These are phyloP conservation scores for Phymatocera aterrima DNA, from an alignment of 2,888 invertebrate species.

Conservation along the genomic window DNA sequence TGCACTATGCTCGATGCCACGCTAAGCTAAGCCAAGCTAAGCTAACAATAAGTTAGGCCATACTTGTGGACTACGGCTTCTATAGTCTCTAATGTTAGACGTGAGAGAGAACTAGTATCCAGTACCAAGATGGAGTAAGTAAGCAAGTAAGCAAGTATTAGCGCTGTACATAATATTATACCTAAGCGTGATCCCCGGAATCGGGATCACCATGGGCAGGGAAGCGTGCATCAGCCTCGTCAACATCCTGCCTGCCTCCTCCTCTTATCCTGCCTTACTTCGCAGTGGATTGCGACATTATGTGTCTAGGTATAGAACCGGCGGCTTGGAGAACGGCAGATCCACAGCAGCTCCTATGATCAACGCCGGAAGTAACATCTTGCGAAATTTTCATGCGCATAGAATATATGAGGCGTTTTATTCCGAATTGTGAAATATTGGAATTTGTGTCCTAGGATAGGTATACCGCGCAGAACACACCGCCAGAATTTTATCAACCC, in stretches of 20 bases:
- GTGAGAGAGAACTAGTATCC: no score
- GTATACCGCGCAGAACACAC: no score
- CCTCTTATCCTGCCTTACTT: no score
- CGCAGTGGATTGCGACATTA: conserved; percentile 65
- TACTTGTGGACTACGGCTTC: no score
- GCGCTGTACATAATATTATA: background rate
- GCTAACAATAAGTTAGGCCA: no score
- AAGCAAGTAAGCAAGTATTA: background rate
- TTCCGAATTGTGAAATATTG: no score
- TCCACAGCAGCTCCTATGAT: background rate
- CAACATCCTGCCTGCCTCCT: conserved; percentile 72
- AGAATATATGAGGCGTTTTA: background rate
- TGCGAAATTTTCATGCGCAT: conserved; percentile 61
- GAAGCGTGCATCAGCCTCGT: conserved; percentile 70
- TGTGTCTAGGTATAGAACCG: conserved; percentile 41
- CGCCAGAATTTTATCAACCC: no score
- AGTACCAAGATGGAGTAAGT: no score
- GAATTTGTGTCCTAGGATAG: no score
- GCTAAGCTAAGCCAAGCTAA: no score
- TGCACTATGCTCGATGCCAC: background rate
- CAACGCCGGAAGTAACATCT: conserved; percentile 66
- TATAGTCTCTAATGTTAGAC: no score
- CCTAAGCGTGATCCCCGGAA: conserved; percentile 52
- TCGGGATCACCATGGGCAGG: conserved; percentile 66
- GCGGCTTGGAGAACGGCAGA: conserved; percentile 27